These are phyloP conservation scores for Cryptophagus acutangulus DNA, from an alignment of 2,888 invertebrate species.

Conservation along the genomic window DNA sequence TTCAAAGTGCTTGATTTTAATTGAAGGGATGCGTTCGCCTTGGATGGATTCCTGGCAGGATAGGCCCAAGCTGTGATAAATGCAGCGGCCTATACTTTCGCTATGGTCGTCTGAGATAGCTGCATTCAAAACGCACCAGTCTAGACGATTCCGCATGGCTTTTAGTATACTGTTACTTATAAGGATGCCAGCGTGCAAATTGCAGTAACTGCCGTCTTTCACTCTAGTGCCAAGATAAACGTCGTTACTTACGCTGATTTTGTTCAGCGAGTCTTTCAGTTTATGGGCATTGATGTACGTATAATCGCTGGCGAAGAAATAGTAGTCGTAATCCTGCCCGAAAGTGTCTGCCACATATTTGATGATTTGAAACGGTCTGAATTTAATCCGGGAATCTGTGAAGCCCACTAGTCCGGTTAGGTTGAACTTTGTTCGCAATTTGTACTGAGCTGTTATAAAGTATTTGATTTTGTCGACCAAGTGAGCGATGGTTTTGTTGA, in stretches of 20 bases:
- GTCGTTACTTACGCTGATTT: constrained; percentile 78
- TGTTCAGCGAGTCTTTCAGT: constrained; percentile 65
- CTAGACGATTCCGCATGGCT: constrained; percentile 70
- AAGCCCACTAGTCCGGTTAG: constrained; percentile 70
- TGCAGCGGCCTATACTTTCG: constrained; percentile 84
- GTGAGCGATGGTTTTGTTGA: constrained; percentile 85
- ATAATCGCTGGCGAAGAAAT: constrained; percentile 79
- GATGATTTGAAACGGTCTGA: constrained; percentile 80
- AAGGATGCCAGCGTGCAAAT: constrained; percentile 78
- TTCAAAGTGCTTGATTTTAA: constrained; percentile 48
- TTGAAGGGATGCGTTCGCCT: constrained; percentile 51
- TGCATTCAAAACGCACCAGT: constrained; percentile 86
- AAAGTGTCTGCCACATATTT: constrained; percentile 88
- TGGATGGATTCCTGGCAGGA: constrained; percentile 58
- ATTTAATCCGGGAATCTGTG: constrained; percentile 69
- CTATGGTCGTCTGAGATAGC: constrained; percentile 71
- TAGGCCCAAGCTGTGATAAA: constrained; percentile 64
- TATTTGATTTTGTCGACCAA: constrained; percentile 73
- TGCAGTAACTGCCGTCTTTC: constrained; percentile 60
- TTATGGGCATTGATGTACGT: constrained; percentile 79
- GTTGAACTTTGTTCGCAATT: constrained; percentile 42
- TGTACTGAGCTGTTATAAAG: constrained; percentile 48
- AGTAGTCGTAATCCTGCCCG: constrained; percentile 87
- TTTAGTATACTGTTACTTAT: constrained; percentile 82
- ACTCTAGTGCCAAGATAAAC: constrained; percentile 74